These are phyloP conservation scores for Camponotus vicinus DNA, from an alignment of 1,140 invertebrate genomes.

Conservation along the genomic window DNA sequence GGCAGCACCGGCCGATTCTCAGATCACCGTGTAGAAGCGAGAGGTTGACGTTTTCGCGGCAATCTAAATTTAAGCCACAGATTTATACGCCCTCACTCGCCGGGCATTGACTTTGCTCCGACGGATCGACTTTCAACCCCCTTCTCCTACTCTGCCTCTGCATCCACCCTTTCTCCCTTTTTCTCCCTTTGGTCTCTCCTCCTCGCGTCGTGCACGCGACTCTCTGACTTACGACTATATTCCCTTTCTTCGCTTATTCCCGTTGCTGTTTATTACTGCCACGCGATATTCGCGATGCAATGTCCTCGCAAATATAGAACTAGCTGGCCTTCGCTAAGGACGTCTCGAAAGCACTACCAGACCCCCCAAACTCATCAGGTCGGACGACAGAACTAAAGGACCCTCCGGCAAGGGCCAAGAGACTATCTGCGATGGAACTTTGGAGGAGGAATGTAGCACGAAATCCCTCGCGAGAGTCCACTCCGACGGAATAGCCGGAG, in stretches of 20 bases:
- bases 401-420: conserved; percentile 29
- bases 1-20: conserved; percentile 65
- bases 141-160: conserved; percentile 24
- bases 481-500: conserved; percentile 25
- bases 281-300: conserved; percentile 50
- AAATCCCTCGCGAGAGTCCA: conserved; percentile 52
- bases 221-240: conserved; percentile 53
- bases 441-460: conserved; percentile 25
- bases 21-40: conserved; percentile 33
- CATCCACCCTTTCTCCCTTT: conserved; percentile 4
- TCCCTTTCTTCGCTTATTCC: conserved; percentile 50
- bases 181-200: conserved; percentile 14
- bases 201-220: conserved; percentile 25
- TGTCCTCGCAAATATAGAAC: conserved; percentile 61
- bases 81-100: conserved; percentile 77
- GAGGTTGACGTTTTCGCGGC: conserved; percentile 55
- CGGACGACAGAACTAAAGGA: conserved; percentile 18
- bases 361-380: conserved; percentile 38
- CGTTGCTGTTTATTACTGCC: conserved; percentile 53
- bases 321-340: conserved; percentile 55
- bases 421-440: conserved; percentile 40
- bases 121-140: conserved; percentile 67
- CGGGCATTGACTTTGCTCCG: conserved; percentile 76
- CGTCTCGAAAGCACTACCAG: conserved; percentile 36
- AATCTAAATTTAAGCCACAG: conserved; percentile 78